Evolutionary conservation across 1,140 invertebrate species (phyloP).

Genomic region (Aphelenchoides fujianensis): DNA sequence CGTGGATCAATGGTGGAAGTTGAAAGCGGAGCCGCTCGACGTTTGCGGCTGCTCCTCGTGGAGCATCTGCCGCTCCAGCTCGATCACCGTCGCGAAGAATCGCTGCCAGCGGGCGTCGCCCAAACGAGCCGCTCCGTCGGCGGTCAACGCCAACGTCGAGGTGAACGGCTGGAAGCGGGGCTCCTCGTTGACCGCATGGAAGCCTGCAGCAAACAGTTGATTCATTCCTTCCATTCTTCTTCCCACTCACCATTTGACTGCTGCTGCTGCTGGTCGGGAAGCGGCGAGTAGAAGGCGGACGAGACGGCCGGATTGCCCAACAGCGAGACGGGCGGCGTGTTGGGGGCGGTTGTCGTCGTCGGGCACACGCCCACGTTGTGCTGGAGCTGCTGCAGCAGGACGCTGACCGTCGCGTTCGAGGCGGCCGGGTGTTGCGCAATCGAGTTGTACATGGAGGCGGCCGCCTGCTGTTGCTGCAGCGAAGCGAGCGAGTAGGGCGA

Average conservation of each 20-base stretch:
- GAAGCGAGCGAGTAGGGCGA: background rate
- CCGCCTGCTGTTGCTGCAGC: background rate
- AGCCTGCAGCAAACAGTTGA: background rate
- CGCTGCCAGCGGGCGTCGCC: slow-evolving; percentile 48
- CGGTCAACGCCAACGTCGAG: slow-evolving; percentile 39
- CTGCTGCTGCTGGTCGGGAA: too few relatives aligned
- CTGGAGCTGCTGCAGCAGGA: slow-evolving; percentile 11
- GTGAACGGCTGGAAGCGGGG: slow-evolving; percentile 32
- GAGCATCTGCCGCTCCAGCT: slow-evolving; percentile 52
- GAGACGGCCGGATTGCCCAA: background rate
- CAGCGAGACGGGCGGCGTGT: background rate
- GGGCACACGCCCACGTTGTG: background rate
- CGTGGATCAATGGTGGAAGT: too few relatives aligned
- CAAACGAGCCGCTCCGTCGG: slow-evolving; percentile 40
- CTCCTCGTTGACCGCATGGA: background rate
- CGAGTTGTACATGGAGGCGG: background rate
- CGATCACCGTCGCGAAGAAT: slow-evolving; percentile 46
- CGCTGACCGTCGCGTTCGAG: background rate
- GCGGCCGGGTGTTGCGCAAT: background rate
- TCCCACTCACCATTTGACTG: slow-evolving; percentile 6
- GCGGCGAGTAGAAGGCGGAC: slow-evolving; percentile 2
- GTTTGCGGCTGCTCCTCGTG: slow-evolving; percentile 18
- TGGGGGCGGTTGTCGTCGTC: background rate
- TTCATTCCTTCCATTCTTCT: background rate
- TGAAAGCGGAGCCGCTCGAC: background rate